Percentiles rank a stretch among this genome's conserved stretches.
Evolutionary conservation across 2,888 invertebrate species (phyloP).

Genomic region (Patella caerulea): DNA sequence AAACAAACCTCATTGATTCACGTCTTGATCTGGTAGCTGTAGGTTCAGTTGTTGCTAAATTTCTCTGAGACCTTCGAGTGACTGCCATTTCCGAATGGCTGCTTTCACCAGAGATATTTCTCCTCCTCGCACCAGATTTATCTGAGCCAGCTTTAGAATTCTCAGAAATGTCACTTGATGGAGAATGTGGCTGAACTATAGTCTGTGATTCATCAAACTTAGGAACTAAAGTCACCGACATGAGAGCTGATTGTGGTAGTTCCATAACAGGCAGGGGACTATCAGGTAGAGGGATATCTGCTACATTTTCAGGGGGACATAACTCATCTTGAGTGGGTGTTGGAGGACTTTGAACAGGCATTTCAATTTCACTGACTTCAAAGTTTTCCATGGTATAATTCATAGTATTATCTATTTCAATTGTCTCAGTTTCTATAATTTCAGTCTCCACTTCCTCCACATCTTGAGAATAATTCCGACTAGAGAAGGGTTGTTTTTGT

Average conservation of each 20-base stretch:
- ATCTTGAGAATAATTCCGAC: slow-evolving; percentile 42
- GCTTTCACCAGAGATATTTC: slow-evolving; percentile 24
- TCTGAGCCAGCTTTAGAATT: slow-evolving; percentile 33
- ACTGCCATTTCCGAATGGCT: slow-evolving; percentile 23
- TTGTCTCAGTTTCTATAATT: slow-evolving; percentile 37
- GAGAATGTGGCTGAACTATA: slow-evolving; percentile 35
- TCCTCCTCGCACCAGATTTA: slow-evolving; percentile 7
- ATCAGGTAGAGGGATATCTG: slow-evolving; percentile 34
- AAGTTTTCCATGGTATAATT: slow-evolving; percentile 24
- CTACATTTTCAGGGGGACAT: slow-evolving; percentile 24
- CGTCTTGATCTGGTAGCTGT: background rate
- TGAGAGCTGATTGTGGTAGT: slow-evolving; percentile 23
- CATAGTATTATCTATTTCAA: slow-evolving; percentile 35
- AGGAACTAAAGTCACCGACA: slow-evolving; percentile 15
- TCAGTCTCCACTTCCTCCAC: slow-evolving; percentile 42
- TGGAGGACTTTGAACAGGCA: slow-evolving; percentile 26
- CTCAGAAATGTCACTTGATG: slow-evolving; percentile 52
- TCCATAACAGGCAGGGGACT: slow-evolving; percentile 16
- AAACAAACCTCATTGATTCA: background rate
- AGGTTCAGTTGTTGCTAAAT: slow-evolving; percentile 13
- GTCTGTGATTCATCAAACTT: slow-evolving; percentile 32
- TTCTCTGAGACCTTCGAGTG: slow-evolving; percentile 11
- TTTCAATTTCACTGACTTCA: slow-evolving; percentile 6
- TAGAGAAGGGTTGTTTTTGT: slow-evolving; percentile 46
- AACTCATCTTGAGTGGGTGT: slow-evolving; percentile 47